These are phyloP conservation scores for Sclerurus mexicanus DNA, from an alignment of 2,113 vertebrate genomes.

Conservation along the genomic window DNA sequence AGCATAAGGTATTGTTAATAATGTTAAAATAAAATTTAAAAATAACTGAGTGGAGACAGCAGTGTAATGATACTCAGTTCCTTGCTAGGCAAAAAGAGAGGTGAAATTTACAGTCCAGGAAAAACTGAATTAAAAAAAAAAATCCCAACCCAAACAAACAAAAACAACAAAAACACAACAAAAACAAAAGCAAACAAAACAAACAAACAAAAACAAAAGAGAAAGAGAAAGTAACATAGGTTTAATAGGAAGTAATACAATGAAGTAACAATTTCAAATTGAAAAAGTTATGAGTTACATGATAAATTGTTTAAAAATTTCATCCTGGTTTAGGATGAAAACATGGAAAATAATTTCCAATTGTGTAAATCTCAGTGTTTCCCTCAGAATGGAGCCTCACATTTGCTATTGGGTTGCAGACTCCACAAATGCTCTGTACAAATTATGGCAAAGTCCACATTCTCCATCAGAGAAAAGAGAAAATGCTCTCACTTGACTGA, in stretches of 20 bases:
- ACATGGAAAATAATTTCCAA: neutral
- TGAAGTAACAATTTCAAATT: neutral
- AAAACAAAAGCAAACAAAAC: too few relatives aligned
- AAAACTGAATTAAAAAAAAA: neutral
- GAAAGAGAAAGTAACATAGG: neutral
- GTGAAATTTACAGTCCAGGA: neutral
- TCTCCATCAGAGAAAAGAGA: neutral
- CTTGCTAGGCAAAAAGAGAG: neutral
- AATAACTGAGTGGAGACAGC: neutral
- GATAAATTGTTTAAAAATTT: neutral
- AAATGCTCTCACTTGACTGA: neutral
- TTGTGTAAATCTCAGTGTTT: neutral
- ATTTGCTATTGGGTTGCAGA: accelerated
- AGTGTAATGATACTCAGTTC: neutral
- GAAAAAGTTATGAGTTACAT: neutral
- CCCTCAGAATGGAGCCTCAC: neutral
- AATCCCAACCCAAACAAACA: too few relatives aligned
- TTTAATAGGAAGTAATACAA: neutral
- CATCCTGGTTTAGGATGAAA: neutral
- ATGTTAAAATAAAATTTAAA: neutral
- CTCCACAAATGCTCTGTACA: neutral
- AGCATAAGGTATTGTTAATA: neutral
- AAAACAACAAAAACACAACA: too few relatives aligned
- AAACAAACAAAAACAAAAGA: too few relatives aligned
- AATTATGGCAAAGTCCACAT: neutral